A percentile compares a stretch with the other conserved stretches of the same genome.
phyloP scores from a whole-genome alignment of 2,113 vertebrate species.

The Tachycineta bicolor region DNA sequence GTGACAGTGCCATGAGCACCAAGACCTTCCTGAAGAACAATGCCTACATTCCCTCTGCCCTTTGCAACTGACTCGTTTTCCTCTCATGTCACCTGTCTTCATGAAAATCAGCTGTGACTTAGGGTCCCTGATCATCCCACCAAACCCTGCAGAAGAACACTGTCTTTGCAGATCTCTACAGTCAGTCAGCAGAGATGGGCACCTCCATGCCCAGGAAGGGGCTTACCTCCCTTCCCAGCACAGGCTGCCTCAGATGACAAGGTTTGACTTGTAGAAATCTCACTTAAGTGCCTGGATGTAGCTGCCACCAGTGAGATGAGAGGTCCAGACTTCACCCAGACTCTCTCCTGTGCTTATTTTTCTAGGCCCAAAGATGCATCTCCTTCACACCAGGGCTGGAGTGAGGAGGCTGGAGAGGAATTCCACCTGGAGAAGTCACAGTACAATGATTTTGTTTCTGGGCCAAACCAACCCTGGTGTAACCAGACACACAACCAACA shows the following conservation, averaged over 20 bases:
- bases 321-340: not conserved
- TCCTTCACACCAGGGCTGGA: not conserved
- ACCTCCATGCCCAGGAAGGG: not conserved
- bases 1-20: not conserved
- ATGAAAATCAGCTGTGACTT: not conserved
- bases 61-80: not conserved
- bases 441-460: not conserved
- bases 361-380: not conserved
- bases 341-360: not conserved
- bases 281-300: slow-evolving; percentile 6
- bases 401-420: not conserved
- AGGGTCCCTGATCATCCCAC: not conserved
- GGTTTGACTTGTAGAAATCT: not conserved
- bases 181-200: not conserved
- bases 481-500: accelerated
- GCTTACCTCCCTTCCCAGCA: not conserved
- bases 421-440: not conserved
- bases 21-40: not conserved
- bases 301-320: not conserved
- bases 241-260: not conserved
- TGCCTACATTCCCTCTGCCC: not conserved
- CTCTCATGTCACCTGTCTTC: not conserved
- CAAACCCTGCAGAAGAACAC: not conserved
- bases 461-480: not conserved
- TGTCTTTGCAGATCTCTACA: not conserved